A percentile compares a stretch with the other conserved stretches of the same genome.
phyloP scores from a whole-genome alignment of 2,888 invertebrate species.

The Drosophila percnosoma region DNA sequence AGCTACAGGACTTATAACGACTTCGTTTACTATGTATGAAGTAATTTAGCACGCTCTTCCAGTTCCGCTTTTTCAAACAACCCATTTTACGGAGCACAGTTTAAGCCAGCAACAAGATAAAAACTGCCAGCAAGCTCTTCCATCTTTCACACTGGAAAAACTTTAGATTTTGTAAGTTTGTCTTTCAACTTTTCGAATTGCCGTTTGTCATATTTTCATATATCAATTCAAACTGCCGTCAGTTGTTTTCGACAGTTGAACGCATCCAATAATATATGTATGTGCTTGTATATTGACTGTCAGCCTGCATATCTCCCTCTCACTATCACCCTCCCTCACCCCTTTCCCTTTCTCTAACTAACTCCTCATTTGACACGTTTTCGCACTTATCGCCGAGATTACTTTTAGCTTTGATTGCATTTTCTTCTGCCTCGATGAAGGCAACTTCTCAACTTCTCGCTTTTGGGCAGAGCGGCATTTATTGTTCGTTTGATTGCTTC shows the following conservation, averaged over 20 bases:
- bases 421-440: slow-evolving; percentile 27
- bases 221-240: slow-evolving; percentile 46
- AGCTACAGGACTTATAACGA: background rate
- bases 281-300: slow-evolving; percentile 53
- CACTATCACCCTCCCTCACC: background rate
- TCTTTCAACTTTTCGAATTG: slow-evolving; percentile 47
- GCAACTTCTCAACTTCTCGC: slow-evolving; percentile 21
- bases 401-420: slow-evolving; percentile 79
- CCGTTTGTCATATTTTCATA: slow-evolving; percentile 53
- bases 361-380: slow-evolving; percentile 72
- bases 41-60: background rate
- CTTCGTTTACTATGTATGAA: background rate
- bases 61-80: background rate
- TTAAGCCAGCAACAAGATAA: background rate
- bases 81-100: background rate
- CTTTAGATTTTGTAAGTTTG: slow-evolving; percentile 26
- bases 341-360: background rate
- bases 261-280: slow-evolving; percentile 31
- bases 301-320: slow-evolving; percentile 2
- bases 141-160: background rate
- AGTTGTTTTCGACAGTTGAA: slow-evolving; percentile 60
- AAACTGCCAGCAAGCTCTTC: background rate
- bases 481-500: slow-evolving; percentile 78
- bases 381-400: slow-evolving; percentile 79
- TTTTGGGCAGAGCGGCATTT: slow-evolving; percentile 51